Evolutionary conservation across 2,113 vertebrate species (phyloP), one percentile per base, ranked within the genome.

Genomic region (Caloenas nicobarica): DNA sequence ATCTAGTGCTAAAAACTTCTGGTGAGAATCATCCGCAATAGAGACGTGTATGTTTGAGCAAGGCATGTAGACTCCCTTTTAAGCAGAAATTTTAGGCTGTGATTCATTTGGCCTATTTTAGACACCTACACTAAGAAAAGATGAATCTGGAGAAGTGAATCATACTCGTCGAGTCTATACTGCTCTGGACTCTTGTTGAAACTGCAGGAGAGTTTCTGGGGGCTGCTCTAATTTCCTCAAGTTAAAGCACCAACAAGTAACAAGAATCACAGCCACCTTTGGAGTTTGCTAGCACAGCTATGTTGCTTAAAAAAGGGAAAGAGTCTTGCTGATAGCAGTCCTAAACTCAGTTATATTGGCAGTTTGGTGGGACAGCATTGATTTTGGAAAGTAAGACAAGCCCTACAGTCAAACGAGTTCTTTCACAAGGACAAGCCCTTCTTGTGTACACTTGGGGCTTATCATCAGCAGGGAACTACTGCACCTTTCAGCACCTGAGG

Each of bases 81-180:
- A 85, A 92, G 48, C 24, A 91, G 48, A 13, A 89, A 72, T 76
- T 95, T 94, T 79, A 69, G 70, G 25, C 73, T 93, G 61, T 95
- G 96, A 97, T 93, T 97, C 91, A 96, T 92, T 94, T 96, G 93
- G 87, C 93, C 91, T 95, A 85, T 95, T 96, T 97, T 71, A 95
- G 89, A 93, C 96, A 97, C 96, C 93, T 93, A 95, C 93, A 79
- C 65, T 64, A 69, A 79, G 62, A 81, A 25, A 73, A 83, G 73
- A 95, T 79, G 65, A 81, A 92, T 95, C 73, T 89, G 69, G 83
- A 89, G 84, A 95, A 89, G 40, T 96, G 93, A 95, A 89, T 97
- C 96, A 95, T 87, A 74, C 38, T 24, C 8, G 0, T 81, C 3
- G 1, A 74, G 62, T 92, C 86, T 89, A 2, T 71, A 40, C 18